Evolutionary conservation across 2,888 invertebrate genomes (phyloP).

Genomic region (Lepidocyrtinus sp.): DNA sequence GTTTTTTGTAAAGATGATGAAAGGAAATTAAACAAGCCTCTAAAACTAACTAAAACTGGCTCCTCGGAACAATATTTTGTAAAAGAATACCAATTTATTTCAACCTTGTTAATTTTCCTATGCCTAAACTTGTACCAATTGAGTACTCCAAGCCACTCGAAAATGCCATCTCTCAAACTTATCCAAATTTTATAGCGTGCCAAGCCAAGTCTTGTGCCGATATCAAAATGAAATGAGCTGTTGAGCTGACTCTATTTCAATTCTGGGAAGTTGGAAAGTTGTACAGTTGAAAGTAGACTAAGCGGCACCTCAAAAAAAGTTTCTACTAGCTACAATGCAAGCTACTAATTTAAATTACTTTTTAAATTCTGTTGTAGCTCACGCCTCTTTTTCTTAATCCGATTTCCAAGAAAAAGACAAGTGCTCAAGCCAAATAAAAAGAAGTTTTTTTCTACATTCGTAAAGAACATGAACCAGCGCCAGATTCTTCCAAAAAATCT

Average conservation of each 20-base stretch:
- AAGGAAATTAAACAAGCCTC: no score
- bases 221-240: conserved; percentile 13
- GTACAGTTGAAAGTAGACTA: neutral
- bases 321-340: no score
- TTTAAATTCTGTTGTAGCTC: neutral
- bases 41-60: no score
- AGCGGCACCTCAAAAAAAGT: conserved; percentile 8
- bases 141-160: neutral
- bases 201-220: conserved; percentile 6
- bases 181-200: neutral
- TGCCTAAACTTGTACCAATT: neutral
- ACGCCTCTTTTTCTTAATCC: neutral
- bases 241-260: conserved; percentile 10
- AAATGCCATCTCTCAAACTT: neutral
- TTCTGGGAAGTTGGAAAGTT: neutral
- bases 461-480: neutral
- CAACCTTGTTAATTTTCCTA: conserved; percentile 2
- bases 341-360: neutral
- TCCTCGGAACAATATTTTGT: no score
- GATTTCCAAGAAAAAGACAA: conserved; percentile 4
- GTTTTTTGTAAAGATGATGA: no score
- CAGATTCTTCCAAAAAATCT: neutral
- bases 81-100: conserved; percentile 8
- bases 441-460: neutral
- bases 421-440: neutral